Evolutionary conservation across 2,797 vertebrate species (phyloP).

Genomic region (Jordanella pulchra): DNA sequence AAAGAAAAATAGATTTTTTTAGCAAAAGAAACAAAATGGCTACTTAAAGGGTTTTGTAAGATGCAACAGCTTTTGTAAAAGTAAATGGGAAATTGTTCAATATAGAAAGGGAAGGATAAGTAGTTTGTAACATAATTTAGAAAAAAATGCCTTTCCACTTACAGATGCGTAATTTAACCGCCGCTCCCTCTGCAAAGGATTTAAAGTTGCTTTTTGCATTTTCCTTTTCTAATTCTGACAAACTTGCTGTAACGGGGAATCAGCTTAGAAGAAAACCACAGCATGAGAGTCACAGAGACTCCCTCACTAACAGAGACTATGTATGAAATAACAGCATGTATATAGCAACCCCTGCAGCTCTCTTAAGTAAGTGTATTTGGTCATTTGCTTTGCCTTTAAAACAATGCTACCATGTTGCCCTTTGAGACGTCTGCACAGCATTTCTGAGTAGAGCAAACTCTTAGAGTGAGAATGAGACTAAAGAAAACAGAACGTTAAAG

Average conservation of each 20-base stretch:
- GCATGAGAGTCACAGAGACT: conserved; percentile 30
- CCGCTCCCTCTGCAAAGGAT: conserved; percentile 10
- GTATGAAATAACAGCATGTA: conserved; percentile 12
- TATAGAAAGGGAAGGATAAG: too few relatives aligned
- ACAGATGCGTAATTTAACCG: too few relatives aligned
- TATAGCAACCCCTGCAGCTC: conserved; percentile 7
- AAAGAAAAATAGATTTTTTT: neutral
- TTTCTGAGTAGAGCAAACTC: conserved; percentile 24
- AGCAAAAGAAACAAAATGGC: neutral
- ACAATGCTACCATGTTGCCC: conserved; percentile 25
- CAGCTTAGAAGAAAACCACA: conserved; percentile 50
- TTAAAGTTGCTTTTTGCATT: conserved; percentile 14
- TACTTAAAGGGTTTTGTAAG: neutral
- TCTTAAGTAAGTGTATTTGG: conserved; percentile 21
- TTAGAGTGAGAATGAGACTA: conserved; percentile 17
- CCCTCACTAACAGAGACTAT: neutral
- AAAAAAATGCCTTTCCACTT: too few relatives aligned
- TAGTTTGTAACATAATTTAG: too few relatives aligned
- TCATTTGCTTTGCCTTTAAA: conserved; percentile 31
- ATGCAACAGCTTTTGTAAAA: too few relatives aligned
- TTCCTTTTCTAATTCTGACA: conserved; percentile 16
- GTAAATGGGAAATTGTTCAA: too few relatives aligned
- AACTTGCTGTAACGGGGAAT: conserved; percentile 17
- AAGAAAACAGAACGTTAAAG: neutral
- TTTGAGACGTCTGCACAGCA: conserved; percentile 15